Base-by-base conservation (phyloP, 2,797 vertebrate genomes). In the Masticophis lateralis region DNA sequence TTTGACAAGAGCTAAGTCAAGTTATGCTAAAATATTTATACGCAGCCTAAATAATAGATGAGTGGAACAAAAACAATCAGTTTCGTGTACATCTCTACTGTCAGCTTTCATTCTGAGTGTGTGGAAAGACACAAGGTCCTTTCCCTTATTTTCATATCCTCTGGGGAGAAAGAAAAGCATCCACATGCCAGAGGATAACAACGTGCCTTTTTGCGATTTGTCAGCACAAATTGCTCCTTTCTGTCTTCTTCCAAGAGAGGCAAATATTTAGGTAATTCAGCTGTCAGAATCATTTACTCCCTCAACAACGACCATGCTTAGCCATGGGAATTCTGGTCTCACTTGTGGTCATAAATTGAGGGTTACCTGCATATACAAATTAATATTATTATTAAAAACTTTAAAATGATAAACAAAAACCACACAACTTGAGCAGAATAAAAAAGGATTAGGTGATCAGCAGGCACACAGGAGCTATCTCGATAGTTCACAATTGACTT, bases 41-140 rank as follows among this genome's bases (percentile, higher is more conserved):
- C 28, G 86, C 51, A 86, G 20, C 28, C 79, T 96, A 94, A 97
- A 96, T 96, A 96, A 97, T 95, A 95, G 88, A 95, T 92, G 51
- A 90, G 74, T 55, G 60, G 79, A 91, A 95, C 37, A 96, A 95
- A 63, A 47, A 63, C 60, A 63, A 47, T 22, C 74, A 83, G 11
- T 91, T 89, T 91, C 7, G 7, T 89, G 66, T 37, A 55, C 10
- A 22, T 61, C 59, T 32, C 43, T 56, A 27, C 91, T 93, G 74
- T 94, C 94, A 87, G 51, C 51, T 69, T 89, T 91, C 79, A 20
- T 93, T 74, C 47, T 90, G 63, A 20, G 51, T 55, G 47, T 83
- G 0, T 87, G 66, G 63, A 87, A 91, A 61, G 57, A 60, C 86
- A 37, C 88, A 59, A 74, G 51, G 47, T 28, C 87, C 32, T 59